These are phyloP conservation scores for Rhineura floridana DNA, from an alignment of 2,113 vertebrate species.

Conservation along the genomic window DNA sequence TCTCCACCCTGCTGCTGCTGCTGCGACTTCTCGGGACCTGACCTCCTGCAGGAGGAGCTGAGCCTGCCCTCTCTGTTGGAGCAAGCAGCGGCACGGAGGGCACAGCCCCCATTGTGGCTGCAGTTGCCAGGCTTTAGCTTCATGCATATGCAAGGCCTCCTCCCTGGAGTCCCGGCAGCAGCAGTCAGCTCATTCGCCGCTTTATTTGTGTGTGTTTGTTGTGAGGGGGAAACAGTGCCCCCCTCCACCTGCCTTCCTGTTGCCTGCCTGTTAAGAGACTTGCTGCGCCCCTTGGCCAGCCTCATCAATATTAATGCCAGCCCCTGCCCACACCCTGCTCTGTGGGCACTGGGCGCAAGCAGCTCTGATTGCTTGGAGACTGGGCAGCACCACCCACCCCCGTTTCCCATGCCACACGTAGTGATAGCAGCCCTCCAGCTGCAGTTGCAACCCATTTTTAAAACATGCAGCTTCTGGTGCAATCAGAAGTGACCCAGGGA, in stretches of 20 bases:
- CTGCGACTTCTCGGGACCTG: neutral
- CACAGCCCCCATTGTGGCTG: no score
- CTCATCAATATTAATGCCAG: conserved; percentile 75
- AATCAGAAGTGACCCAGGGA: neutral
- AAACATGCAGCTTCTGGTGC: neutral
- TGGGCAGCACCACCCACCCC: neutral
- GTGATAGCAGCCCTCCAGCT: no score
- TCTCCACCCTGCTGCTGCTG: neutral
- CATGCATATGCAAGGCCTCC: conserved; percentile 72
- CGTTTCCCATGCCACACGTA: no score
- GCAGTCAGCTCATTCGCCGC: conserved; percentile 32
- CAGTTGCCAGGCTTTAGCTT: neutral
- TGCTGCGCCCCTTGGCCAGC: conserved; percentile 68
- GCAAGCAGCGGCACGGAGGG: conserved; percentile 5
- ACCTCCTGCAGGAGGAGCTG: neutral
- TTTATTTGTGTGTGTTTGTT: neutral
- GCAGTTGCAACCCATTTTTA: no score
- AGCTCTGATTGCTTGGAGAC: conserved; percentile 66
- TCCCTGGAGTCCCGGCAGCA: conserved; percentile 55
- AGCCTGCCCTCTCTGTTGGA: conserved; percentile 30
- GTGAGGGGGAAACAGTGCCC: neutral
- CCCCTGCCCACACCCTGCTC: conserved; percentile 59
- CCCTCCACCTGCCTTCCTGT: conserved; percentile 52
- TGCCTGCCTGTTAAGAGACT: conserved; percentile 63
- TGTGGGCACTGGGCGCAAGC: conserved; percentile 70